Evolutionary conservation across 2,797 vertebrate species (phyloP).

Genomic region (Neosilurus mollespiculum): DNA sequence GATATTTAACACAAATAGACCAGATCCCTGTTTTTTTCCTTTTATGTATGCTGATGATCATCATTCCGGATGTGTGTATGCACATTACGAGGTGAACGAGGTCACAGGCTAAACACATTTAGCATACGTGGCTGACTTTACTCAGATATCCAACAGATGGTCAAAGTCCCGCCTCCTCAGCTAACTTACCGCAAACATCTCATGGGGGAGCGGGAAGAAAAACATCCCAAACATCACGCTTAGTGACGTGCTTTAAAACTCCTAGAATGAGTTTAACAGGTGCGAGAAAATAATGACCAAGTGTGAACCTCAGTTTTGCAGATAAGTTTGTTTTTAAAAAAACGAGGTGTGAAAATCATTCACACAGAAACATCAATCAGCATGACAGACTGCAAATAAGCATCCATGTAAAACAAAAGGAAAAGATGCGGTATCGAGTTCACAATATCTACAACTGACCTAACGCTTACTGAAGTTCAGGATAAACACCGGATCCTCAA

Average conservation of each 20-base stretch:
- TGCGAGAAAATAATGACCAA: neutral
- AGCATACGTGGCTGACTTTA: slow-evolving; percentile 16
- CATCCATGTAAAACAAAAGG: no score
- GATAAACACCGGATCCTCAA: neutral
- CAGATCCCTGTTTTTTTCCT: neutral
- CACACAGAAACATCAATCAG: neutral
- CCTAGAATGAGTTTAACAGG: neutral
- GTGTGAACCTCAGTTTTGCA: neutral
- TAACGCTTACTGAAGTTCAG: neutral
- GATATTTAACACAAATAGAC: neutral
- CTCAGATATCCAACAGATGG: slow-evolving; percentile 26
- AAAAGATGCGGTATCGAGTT: no score
- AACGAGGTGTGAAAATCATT: neutral
- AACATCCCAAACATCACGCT: neutral
- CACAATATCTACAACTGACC: no score
- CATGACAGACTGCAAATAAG: no score
- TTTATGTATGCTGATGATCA: no score
- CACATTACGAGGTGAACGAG: slow-evolving; percentile 15
- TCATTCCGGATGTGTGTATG: no score
- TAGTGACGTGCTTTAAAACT: neutral
- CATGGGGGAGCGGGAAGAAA: neutral
- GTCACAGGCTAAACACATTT: slow-evolving; percentile 30
- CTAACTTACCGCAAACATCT: neutral
- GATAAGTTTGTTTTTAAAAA: neutral
- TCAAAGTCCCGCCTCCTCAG: neutral